A percentile compares a stretch with the other conserved stretches of the same genome.
Evolutionary conservation across 2,113 vertebrate species (phyloP).

Genomic region (Syrrhaptes paradoxus): DNA sequence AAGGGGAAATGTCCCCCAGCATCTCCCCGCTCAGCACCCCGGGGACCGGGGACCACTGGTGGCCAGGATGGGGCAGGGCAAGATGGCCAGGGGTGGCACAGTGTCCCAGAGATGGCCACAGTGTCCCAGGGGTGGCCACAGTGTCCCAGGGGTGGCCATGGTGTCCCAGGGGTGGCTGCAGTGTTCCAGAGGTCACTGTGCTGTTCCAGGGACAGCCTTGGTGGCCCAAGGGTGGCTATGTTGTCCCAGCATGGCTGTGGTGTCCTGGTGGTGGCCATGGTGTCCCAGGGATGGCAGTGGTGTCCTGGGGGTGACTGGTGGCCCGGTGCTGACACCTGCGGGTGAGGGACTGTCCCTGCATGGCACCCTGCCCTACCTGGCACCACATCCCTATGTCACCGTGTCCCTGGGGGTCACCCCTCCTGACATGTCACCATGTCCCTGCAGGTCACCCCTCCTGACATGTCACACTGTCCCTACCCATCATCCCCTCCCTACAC

Average conservation of each 20-base stretch:
- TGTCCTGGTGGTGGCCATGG: background rate
- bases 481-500: background rate
- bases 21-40: accelerated
- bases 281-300: background rate
- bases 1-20: background rate
- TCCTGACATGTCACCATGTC: background rate
- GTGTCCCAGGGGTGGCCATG: background rate
- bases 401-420: background rate
- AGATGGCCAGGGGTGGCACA: background rate
- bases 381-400: background rate
- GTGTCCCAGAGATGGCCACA: background rate
- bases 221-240: background rate
- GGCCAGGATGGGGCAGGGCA: accelerated
- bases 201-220: background rate
- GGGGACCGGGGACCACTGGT: accelerated
- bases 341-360: background rate
- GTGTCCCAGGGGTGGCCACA: background rate
- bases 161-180: background rate
- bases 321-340: background rate
- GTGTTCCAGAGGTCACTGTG: background rate
- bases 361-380: background rate
- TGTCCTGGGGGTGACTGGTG: background rate
- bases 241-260: accelerated
- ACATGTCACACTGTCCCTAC: background rate
- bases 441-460: background rate